A percentile compares a stretch with the other conserved stretches of the same genome.
Evolutionary conservation across 2,113 vertebrate species (phyloP).

Genomic region (Colaptes auratus): DNA sequence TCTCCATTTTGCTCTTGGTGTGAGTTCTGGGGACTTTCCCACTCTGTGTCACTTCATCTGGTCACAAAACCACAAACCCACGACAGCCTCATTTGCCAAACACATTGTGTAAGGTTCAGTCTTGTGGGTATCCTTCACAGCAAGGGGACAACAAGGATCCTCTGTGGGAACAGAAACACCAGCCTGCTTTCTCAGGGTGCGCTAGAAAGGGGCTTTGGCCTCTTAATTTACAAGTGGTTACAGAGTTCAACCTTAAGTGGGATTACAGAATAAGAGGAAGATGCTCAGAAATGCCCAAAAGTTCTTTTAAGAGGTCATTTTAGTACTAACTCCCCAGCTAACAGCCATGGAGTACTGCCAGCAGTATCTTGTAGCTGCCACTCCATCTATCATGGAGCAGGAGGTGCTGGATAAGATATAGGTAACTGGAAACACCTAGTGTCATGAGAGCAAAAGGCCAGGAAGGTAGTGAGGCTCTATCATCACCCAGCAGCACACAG

Average conservation of each 20-base stretch:
- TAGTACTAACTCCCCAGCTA: not conserved
- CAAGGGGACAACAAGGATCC: slow-evolving; percentile 3
- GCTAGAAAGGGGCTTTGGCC: not conserved
- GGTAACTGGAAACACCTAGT: not conserved
- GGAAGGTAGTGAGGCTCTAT: not conserved
- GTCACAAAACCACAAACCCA: slow-evolving; percentile 35
- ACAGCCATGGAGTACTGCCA: not conserved
- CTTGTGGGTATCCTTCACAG: slow-evolving; percentile 16
- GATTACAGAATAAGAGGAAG: not conserved
- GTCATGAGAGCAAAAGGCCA: not conserved
- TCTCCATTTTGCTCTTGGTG: not conserved
- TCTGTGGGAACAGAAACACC: not conserved
- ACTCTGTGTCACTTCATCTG: slow-evolving; percentile 13
- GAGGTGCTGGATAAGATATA: not conserved
- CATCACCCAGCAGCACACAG: not conserved
- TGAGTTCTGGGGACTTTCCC: slow-evolving; percentile 26
- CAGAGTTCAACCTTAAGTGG: not conserved
- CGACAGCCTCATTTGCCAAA: not conserved
- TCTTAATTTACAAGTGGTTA: not conserved
- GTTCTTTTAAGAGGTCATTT: not conserved
- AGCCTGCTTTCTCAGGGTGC: not conserved
- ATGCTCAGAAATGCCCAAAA: not conserved
- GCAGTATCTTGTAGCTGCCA: not conserved
- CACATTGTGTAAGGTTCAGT: slow-evolving; percentile 6
- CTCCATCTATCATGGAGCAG: not conserved